Evolutionary conservation across 2,797 vertebrate species (phyloP).

Genomic region (Orientallactaga sibirica): DNA sequence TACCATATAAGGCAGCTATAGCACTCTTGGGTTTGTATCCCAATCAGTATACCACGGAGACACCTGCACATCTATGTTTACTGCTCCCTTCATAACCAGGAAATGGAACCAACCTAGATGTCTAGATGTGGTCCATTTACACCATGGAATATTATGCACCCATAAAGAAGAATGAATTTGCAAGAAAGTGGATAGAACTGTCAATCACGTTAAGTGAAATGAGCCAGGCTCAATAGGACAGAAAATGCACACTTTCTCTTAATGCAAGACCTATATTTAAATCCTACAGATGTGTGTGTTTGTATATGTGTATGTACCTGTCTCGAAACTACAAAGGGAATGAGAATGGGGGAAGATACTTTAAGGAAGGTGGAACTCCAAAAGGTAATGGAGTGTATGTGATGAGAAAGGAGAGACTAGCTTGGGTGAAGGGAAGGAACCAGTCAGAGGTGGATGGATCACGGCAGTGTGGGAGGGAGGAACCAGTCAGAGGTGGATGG

Average conservation of each 20-base stretch:
- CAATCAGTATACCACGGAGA: background rate
- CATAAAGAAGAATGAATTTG: background rate
- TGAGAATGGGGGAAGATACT: background rate
- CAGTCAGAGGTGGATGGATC: too few relatives aligned
- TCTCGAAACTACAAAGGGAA: background rate
- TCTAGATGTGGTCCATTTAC: background rate
- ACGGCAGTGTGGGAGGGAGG: accelerated
- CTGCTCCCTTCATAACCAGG: background rate
- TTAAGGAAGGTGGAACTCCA: background rate
- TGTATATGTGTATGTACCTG: too few relatives aligned
- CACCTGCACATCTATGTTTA: background rate
- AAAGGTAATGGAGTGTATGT: background rate
- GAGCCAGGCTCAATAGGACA: background rate
- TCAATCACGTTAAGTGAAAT: background rate
- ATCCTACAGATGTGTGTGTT: too few relatives aligned
- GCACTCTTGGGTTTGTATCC: background rate
- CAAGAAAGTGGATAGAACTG: background rate
- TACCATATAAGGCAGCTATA: background rate
- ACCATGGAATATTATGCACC: background rate
- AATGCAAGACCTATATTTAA: background rate
- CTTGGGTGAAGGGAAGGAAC: background rate
- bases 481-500: too few relatives aligned
- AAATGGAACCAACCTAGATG: background rate
- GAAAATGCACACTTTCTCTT: background rate
- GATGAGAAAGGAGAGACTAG: background rate